Evolutionary conservation across 2,797 vertebrate genomes (phyloP).

Genomic region (Sebastes wilsoni): DNA sequence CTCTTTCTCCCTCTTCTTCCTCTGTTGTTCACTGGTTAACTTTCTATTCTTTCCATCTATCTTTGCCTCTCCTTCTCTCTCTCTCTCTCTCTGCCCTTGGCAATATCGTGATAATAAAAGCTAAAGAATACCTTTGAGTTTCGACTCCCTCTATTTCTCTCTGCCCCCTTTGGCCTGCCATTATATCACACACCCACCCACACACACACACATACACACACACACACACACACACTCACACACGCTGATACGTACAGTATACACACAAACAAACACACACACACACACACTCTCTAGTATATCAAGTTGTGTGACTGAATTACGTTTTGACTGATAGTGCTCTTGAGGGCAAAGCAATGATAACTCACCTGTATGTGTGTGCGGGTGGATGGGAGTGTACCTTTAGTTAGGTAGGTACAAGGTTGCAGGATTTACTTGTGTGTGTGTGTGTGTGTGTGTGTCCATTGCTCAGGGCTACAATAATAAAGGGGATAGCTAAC

Average conservation of each 20-base stretch:
- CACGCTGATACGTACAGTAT: slow-evolving; percentile 22
- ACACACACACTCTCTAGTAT: slow-evolving; percentile 56
- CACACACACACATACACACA: slow-evolving; percentile 21
- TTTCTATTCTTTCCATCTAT: slow-evolving; percentile 54
- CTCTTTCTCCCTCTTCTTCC: slow-evolving; percentile 30
- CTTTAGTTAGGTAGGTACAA: slow-evolving; percentile 60
- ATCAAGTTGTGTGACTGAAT: slow-evolving; percentile 79
- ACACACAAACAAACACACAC: slow-evolving; percentile 33
- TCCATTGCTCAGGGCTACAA: slow-evolving; percentile 55
- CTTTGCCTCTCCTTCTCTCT: slow-evolving; percentile 40
- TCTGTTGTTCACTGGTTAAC: slow-evolving; percentile 58
- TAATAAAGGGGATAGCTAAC: slow-evolving; percentile 58
- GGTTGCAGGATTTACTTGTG: slow-evolving; percentile 54
- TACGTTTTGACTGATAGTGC: slow-evolving; percentile 81
- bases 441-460: neutral
- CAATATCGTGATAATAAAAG: slow-evolving; percentile 77
- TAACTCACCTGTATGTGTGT: slow-evolving; percentile 70
- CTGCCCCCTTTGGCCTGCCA: slow-evolving; percentile 73
- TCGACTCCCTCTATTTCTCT: slow-evolving; percentile 71
- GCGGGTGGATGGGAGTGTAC: slow-evolving; percentile 16
- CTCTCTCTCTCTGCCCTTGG: slow-evolving; percentile 54
- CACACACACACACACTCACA: neutral
- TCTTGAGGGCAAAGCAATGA: slow-evolving; percentile 80
- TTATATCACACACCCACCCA: slow-evolving; percentile 63
- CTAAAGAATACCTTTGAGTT: slow-evolving; percentile 78